Evolutionary conservation across 2,888 invertebrate species (phyloP).

Genomic region (Hypsopygia costalis): DNA sequence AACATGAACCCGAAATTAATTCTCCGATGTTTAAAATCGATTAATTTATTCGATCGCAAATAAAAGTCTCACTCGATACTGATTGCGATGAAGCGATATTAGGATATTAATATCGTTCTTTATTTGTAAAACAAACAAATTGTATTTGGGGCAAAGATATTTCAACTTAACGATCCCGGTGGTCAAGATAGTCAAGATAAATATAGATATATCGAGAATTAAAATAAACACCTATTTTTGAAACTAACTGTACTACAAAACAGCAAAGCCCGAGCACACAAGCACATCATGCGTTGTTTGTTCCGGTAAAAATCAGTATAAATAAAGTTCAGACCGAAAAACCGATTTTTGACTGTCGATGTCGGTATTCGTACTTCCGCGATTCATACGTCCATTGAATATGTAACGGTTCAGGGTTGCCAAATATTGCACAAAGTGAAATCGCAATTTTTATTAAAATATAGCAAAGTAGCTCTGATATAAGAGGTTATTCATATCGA

Average conservation of each 20-base stretch:
- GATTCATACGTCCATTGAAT: conserved; percentile 49
- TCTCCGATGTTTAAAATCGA: conserved; percentile 44
- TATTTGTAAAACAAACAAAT: conserved; percentile 11
- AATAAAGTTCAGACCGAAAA: conserved; percentile 49
- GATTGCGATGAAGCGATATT: conserved; percentile 42
- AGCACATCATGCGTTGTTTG: conserved; percentile 26
- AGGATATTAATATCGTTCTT: conserved; percentile 35
- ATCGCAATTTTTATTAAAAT: no score
- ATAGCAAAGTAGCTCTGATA: no score
- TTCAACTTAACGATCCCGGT: no score
- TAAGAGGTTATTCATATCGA: no score
- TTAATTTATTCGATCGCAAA: conserved; percentile 50
- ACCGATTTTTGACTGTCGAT: conserved; percentile 28
- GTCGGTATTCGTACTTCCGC: conserved; percentile 62
- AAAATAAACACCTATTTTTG: no score
- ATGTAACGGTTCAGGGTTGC: conserved; percentile 30
- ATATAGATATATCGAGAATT: no score
- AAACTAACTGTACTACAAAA: no score
- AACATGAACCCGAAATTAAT: conserved; percentile 43
- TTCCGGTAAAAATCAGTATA: conserved; percentile 28
- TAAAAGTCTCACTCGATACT: conserved; percentile 44
- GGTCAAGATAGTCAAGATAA: no score
- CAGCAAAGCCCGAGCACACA: background rate
- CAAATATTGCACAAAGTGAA: conserved; percentile 10
- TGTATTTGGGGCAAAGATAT: no score